A percentile compares a stretch with the other conserved stretches of the same genome.
phyloP scores from a whole-genome alignment of 2,797 vertebrate genomes.

The Xerus rutilus region DNA sequence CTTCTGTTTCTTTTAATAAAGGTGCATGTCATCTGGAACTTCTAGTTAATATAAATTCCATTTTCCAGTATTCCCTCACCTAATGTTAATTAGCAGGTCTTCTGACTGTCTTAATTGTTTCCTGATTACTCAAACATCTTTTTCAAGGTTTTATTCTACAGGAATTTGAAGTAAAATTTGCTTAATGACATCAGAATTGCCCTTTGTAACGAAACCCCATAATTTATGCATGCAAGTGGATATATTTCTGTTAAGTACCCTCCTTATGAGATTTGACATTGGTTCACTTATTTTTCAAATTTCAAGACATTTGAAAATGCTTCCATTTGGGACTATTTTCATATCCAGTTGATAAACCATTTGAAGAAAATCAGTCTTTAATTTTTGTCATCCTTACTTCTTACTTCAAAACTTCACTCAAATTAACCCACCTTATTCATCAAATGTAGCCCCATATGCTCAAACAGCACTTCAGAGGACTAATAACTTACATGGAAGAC shows the following conservation, averaged over 20 bases:
- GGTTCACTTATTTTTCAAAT: slow-evolving; percentile 50
- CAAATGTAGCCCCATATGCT: not conserved
- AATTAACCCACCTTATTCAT: slow-evolving; percentile 36
- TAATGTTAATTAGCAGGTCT: slow-evolving; percentile 76
- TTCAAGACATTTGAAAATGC: slow-evolving; percentile 20
- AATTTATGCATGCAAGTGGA: slow-evolving; percentile 67
- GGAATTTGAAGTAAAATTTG: slow-evolving; percentile 69
- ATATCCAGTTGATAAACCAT: not conserved
- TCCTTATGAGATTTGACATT: not conserved
- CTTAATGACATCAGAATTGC: slow-evolving; percentile 65
- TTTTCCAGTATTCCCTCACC: slow-evolving; percentile 79
- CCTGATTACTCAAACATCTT: slow-evolving; percentile 72
- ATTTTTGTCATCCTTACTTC: not conserved
- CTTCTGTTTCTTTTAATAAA: slow-evolving; percentile 81
- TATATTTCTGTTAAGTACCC: slow-evolving; percentile 52
- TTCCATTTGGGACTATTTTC: not conserved
- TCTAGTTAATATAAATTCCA: slow-evolving; percentile 73
- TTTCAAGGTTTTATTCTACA: slow-evolving; percentile 70
- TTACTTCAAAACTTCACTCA: slow-evolving; percentile 15
- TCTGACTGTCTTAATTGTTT: slow-evolving; percentile 77
- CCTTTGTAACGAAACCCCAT: slow-evolving; percentile 61
- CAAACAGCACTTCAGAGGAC: not conserved
- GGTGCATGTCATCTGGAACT: slow-evolving; percentile 76
- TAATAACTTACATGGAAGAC: not conserved
- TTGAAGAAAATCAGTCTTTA: slow-evolving; percentile 40